These are phyloP conservation scores for Zhengitettix transpicula DNA, from an alignment of 2,888 invertebrate genomes.

Conservation along the genomic window DNA sequence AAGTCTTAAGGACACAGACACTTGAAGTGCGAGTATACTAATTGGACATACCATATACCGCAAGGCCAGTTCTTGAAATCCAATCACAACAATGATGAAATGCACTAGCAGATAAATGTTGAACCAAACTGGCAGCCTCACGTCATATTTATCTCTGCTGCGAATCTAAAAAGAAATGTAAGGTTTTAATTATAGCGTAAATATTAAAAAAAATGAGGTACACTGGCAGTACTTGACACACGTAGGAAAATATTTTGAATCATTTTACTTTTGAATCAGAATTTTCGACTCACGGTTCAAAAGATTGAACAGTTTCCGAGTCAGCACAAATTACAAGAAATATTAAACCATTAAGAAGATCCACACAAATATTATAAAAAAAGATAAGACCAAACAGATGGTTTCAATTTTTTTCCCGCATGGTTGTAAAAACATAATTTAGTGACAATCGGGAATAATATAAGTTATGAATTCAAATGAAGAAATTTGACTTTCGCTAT, in stretches of 20 bases:
- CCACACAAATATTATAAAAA: no score
- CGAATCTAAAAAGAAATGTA: constrained; percentile 4
- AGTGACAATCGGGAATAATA: not conserved
- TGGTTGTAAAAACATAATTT: not conserved
- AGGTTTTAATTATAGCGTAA: no score
- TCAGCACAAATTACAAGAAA: no score
- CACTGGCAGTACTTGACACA: no score
- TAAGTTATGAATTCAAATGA: not conserved
- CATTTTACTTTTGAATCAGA: no score
- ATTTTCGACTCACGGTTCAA: no score
- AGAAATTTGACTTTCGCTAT: no score
- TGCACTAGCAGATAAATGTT: constrained; percentile 48
- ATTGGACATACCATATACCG: constrained; percentile 37
- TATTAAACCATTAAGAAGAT: no score
- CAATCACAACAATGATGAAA: constrained; percentile 45
- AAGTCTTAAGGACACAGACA: no score
- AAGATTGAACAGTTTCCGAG: no score
- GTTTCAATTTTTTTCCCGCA: not conserved
- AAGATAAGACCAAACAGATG: not conserved
- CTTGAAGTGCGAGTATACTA: not conserved
- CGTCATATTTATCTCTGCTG: constrained; percentile 47
- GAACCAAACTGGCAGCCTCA: constrained; percentile 46
- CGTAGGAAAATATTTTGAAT: no score
- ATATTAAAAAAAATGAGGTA: no score
- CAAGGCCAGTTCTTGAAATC: constrained; percentile 46